Conservation (phyloP, 2,888 invertebrate species). For the Ophonus ardosiacus region DNA sequence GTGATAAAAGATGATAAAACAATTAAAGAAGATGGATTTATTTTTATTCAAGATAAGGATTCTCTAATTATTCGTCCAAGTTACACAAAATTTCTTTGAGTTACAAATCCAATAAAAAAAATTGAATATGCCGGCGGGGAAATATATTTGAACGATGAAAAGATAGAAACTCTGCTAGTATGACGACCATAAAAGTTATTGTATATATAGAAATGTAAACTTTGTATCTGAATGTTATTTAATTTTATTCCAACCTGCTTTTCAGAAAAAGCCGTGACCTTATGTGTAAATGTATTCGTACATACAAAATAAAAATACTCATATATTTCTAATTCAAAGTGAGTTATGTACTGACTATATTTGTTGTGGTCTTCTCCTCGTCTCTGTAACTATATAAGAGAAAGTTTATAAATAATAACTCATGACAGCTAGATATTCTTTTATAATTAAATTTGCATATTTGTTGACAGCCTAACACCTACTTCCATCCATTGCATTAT, state of each 20-base stretch:
- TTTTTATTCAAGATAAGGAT: too few relatives aligned
- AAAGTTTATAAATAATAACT: neutral
- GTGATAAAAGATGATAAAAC: too few relatives aligned
- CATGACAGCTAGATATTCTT: neutral
- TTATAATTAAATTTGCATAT: conserved; percentile 15
- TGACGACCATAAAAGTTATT: neutral
- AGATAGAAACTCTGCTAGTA: neutral
- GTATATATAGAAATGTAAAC: neutral
- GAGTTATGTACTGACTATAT: neutral
- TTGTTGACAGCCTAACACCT: conserved; percentile 5
- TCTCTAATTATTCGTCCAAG: too few relatives aligned
- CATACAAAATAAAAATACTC: neutral
- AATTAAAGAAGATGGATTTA: too few relatives aligned
- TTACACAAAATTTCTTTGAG: too few relatives aligned
- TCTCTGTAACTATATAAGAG: neutral
- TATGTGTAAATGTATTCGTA: neutral
- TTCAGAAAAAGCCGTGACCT: neutral
- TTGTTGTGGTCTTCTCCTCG: neutral
- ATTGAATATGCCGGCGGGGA: too few relatives aligned
- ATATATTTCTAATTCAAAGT: neutral
- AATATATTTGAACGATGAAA: neutral
- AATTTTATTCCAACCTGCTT: neutral
- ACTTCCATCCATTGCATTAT: conserved; percentile 4
- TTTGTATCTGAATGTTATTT: neutral
- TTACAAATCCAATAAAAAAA: too few relatives aligned